These are phyloP conservation scores for Limnephilus auricula DNA, from an alignment of 2,888 invertebrate genomes.

Conservation along the genomic window DNA sequence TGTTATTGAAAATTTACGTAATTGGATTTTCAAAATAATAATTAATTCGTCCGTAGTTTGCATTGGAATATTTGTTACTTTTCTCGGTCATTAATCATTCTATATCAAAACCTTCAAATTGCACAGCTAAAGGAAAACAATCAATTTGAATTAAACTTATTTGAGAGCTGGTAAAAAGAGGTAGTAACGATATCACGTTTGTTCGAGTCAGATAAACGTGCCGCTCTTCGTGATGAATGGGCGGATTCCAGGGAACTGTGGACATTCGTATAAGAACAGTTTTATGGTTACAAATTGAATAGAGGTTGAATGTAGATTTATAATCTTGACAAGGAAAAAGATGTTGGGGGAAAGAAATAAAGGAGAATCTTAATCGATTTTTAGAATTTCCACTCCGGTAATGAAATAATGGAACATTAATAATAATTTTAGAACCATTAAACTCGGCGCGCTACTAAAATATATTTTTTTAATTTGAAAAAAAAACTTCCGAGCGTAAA, in stretches of 20 bases:
- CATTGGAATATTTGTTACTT: not conserved
- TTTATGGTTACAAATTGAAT: slow-evolving; percentile 56
- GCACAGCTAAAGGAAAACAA: not conserved
- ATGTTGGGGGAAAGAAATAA: not conserved
- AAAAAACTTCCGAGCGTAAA: not conserved
- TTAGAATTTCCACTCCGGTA: not conserved
- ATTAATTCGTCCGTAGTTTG: not conserved
- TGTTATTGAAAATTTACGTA: too few relatives aligned
- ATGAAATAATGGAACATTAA: not conserved
- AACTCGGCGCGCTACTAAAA: not conserved
- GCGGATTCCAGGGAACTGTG: slow-evolving; percentile 42
- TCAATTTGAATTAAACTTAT: slow-evolving; percentile 2
- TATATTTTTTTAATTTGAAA: not conserved
- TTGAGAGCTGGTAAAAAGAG: not conserved
- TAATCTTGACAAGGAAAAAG: slow-evolving; percentile 14
- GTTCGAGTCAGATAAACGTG: slow-evolving; percentile 53
- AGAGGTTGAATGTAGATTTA: slow-evolving; percentile 26
- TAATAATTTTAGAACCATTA: not conserved
- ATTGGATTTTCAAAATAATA: too few relatives aligned
- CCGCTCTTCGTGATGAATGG: slow-evolving; percentile 54
- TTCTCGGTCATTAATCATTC: not conserved
- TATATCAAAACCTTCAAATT: not conserved
- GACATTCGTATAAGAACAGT: slow-evolving; percentile 57
- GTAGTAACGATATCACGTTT: slow-evolving; percentile 4
- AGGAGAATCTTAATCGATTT: not conserved